phyloP scores from a whole-genome alignment of 2,113 vertebrate species.

The Ploceus nigricollis region DNA sequence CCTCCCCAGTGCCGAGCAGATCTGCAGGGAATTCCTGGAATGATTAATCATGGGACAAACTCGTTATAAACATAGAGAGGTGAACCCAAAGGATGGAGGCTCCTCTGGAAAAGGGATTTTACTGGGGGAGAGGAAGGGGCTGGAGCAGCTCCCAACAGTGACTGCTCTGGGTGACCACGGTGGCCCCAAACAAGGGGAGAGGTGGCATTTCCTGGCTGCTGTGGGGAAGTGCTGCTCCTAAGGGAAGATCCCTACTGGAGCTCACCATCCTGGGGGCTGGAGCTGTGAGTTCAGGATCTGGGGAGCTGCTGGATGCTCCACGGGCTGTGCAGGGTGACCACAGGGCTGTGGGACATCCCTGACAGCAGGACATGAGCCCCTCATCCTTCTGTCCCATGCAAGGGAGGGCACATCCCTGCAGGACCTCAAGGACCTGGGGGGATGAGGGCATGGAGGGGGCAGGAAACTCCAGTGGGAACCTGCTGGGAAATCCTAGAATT shows the following conservation, averaged over 20 bases:
- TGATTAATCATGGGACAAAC: background rate
- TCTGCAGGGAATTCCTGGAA: background rate
- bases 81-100: background rate
- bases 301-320: background rate
- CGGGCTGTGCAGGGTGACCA: background rate
- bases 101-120: background rate
- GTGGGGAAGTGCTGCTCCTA: background rate
- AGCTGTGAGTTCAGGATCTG: background rate
- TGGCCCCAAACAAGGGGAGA: background rate
- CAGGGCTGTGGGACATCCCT: background rate
- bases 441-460: background rate
- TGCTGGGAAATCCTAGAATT: background rate
- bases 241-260: background rate
- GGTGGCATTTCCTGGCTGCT: background rate
- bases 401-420: background rate
- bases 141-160: background rate
- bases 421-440: background rate
- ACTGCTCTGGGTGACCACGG: background rate
- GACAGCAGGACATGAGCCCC: too few species aligned
- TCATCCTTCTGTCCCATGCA: rapidly evolving
- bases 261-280: rapidly evolving
- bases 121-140: background rate
- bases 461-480: background rate
- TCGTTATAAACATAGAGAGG: background rate
- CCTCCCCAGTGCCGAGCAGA: background rate